Conservation (phyloP, 2,113 vertebrate genomes). For the Serilophus lunatus region DNA sequence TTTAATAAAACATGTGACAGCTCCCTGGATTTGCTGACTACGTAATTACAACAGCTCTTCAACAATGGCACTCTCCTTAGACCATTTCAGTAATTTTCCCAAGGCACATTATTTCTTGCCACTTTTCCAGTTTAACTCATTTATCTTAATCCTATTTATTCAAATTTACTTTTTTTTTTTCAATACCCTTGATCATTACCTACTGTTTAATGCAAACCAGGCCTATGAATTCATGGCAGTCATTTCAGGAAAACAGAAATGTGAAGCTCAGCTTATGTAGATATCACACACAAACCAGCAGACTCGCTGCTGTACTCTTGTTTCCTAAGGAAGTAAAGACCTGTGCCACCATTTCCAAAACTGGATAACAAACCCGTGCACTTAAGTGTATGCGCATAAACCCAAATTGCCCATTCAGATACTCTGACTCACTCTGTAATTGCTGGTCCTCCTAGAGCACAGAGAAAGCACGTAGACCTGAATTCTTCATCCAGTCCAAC, state of each 20-base stretch:
- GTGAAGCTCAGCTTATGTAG: not conserved
- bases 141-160: not conserved
- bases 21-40: not conserved
- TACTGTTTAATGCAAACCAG: not conserved
- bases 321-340: not conserved
- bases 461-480: not conserved
- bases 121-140: not conserved
- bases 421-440: not conserved
- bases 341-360: not conserved
- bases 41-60: not conserved
- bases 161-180: not conserved
- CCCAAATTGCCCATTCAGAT: not conserved
- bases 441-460: not conserved
- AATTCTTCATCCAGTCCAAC: not conserved
- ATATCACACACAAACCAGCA: not conserved
- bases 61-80: not conserved
- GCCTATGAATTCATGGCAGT: not conserved
- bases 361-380: not conserved
- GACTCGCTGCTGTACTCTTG: not conserved
- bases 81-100: not conserved
- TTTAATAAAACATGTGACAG: conserved; percentile 19
- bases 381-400: not conserved
- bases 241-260: not conserved
- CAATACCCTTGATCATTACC: not conserved
- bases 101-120: not conserved